Conservation (phyloP, 2,888 invertebrate species). For the Deilephila elpenor region DNA sequence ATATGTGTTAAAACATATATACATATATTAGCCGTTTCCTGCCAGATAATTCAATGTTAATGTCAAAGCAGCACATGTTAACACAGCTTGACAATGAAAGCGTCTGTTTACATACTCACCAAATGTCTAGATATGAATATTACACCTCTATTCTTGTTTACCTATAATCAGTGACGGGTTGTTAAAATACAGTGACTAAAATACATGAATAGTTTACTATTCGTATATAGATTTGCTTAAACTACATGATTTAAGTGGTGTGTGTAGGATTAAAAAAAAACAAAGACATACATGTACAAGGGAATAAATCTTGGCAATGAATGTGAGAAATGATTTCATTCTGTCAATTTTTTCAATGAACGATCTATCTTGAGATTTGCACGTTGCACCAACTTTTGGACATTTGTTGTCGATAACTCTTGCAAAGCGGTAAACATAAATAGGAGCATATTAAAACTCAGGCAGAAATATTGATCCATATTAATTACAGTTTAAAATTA, state of each 20-base stretch:
- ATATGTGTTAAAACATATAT: too few species aligned
- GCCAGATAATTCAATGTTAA: constrained; percentile 42
- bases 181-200: constrained; percentile 36
- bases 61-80: constrained; percentile 6
- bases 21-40: constrained; percentile 32
- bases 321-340: constrained; percentile 34
- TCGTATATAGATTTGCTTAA: constrained; percentile 4
- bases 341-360: constrained; percentile 60
- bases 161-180: constrained; percentile 62
- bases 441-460: not conserved
- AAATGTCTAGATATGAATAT: constrained; percentile 32
- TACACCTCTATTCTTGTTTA: constrained; percentile 72
- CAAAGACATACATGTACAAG: constrained; percentile 57
- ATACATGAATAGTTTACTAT: not conserved
- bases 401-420: constrained; percentile 44
- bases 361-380: constrained; percentile 62
- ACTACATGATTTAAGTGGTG: constrained; percentile 13
- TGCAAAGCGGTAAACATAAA: not conserved
- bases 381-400: constrained; percentile 62
- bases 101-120: constrained; percentile 43
- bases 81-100: constrained; percentile 20
- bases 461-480: not conserved
- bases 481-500: not conserved
- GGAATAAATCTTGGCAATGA: constrained; percentile 34
- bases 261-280: constrained; percentile 40